Conservation (phyloP, 2,113 vertebrate genomes). For the Sinocyclocheilus grahami region DNA sequence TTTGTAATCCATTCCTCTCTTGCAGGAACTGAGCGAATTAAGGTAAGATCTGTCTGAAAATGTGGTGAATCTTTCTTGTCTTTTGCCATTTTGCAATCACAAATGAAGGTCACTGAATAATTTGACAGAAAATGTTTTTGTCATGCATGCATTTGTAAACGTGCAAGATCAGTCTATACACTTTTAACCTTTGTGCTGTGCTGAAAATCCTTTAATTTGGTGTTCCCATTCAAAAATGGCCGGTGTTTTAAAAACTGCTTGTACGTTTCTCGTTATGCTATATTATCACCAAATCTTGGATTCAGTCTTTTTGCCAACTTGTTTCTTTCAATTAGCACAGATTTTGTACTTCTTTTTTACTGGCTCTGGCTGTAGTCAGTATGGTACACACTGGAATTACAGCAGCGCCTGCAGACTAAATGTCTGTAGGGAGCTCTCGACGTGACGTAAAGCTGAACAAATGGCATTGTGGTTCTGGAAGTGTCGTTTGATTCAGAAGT, state of each 20-base stretch:
- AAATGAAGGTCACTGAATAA: background rate
- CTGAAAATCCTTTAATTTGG: background rate
- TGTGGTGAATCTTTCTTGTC: constrained; percentile 24
- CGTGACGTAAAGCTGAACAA: constrained; percentile 1
- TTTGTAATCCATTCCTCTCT: constrained; percentile 64
- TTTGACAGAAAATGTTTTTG: background rate
- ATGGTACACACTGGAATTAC: constrained; percentile 33
- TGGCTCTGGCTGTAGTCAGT: constrained; percentile 14
- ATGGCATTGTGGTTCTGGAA: background rate
- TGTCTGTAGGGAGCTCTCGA: constrained; percentile 5
- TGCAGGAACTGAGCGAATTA: constrained; percentile 74
- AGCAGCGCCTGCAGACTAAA: constrained; percentile 19
- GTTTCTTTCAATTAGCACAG: background rate
- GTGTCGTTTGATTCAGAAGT: background rate
- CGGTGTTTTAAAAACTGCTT: background rate
- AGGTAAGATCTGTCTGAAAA: constrained; percentile 70
- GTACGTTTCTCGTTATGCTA: background rate
- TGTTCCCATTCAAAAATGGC: background rate
- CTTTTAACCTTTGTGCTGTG: background rate
- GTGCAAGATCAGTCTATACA: background rate
- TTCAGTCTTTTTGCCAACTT: background rate
- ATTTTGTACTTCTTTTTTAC: background rate
- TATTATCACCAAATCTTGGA: background rate
- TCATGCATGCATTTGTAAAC: background rate
- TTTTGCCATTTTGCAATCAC: background rate